Percentiles rank a stretch among this genome's conserved stretches.
Evolutionary conservation across 2,888 invertebrate species (phyloP).

Genomic region (Cheilosia vernalis): DNA sequence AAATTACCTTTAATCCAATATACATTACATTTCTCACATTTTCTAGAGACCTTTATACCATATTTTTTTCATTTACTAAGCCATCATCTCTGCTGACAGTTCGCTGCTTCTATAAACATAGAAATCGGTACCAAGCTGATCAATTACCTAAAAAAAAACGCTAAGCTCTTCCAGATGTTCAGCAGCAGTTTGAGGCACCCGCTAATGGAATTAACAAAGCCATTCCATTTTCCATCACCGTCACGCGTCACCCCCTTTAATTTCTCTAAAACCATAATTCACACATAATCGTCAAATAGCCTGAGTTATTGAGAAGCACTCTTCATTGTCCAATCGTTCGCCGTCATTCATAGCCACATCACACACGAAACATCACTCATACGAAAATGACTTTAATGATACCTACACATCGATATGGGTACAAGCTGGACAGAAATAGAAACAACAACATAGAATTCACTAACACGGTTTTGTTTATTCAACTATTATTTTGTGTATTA

Average conservation of each 20-base stretch:
- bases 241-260: background rate
- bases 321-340: background rate
- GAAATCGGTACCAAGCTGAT: background rate
- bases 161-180: conserved; percentile 37
- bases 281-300: conserved; percentile 39
- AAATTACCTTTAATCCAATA: background rate
- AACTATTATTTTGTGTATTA: conserved; percentile 14
- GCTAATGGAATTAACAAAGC: conserved; percentile 1
- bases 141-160: conserved; percentile 20
- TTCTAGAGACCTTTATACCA: background rate
- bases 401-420: no score
- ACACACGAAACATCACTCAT: conserved; percentile 34
- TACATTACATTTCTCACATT: background rate
- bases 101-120: conserved; percentile 1
- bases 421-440: conserved; percentile 5
- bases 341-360: conserved; percentile 14
- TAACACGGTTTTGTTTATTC: conserved; percentile 23
- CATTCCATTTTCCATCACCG: background rate
- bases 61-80: conserved; percentile 1
- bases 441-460: conserved; percentile 15
- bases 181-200: background rate
- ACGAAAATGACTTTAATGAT: conserved; percentile 37
- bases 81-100: conserved; percentile 23
- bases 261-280: conserved; percentile 31
- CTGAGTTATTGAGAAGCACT: conserved; percentile 12